Percentiles rank a stretch among this genome's conserved stretches.
Conservation (phyloP, 2,888 invertebrate species). For the Meteorus cinctellus region DNA sequence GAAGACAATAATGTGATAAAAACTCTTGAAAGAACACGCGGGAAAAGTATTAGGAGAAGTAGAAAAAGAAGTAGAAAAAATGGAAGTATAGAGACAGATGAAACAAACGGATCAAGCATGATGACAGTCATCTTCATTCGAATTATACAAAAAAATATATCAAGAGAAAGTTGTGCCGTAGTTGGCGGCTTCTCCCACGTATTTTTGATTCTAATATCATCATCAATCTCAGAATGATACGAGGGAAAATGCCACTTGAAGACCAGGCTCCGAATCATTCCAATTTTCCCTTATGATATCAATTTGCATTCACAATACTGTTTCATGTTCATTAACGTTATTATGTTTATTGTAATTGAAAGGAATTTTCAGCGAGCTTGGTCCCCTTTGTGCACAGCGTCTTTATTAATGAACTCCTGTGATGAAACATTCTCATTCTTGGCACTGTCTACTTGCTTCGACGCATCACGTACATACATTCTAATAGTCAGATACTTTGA, state of each 20-base stretch:
- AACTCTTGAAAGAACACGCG: background rate
- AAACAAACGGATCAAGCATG: conserved; percentile 24
- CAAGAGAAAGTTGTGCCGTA: conserved; percentile 17
- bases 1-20: conserved; percentile 14
- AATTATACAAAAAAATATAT: conserved; percentile 16
- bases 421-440: conserved; percentile 27
- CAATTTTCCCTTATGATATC: background rate
- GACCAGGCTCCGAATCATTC: conserved; percentile 1
- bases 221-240: conserved; percentile 15
- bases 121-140: conserved; percentile 15
- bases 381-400: background rate
- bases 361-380: conserved; percentile 1
- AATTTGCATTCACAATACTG: background rate
- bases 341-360: background rate
- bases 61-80: background rate
- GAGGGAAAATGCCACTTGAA: conserved; percentile 6
- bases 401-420: background rate
- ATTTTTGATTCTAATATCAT: conserved; percentile 17
- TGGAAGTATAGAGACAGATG: background rate
- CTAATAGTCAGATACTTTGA: conserved; percentile 23
- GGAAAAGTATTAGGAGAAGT: background rate
- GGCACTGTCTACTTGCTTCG: conserved; percentile 26
- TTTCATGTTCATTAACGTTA: background rate
- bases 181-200: conserved; percentile 22
- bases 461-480: conserved; percentile 13